Evolutionary conservation across 2,888 invertebrate species (phyloP).

Genomic region (Brachyopa scutellaris): DNA sequence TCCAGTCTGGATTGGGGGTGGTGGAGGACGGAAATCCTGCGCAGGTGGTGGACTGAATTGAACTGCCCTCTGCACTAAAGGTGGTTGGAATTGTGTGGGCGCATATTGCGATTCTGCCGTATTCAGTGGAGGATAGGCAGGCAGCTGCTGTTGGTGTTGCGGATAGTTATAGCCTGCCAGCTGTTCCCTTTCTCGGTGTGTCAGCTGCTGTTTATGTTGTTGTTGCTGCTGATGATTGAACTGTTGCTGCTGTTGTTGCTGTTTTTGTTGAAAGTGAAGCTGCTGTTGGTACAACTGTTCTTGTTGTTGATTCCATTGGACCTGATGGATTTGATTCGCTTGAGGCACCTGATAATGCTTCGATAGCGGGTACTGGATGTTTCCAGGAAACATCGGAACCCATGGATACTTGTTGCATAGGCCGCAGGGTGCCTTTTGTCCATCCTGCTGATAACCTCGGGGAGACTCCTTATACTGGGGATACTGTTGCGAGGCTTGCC

Average conservation of each 20-base stretch:
- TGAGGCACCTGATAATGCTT: conserved; percentile 60
- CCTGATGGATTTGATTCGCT: conserved; percentile 62
- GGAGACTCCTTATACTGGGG: conserved; percentile 66
- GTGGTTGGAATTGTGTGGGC: conserved; percentile 60
- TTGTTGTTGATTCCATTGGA: conserved; percentile 62
- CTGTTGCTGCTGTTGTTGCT: conserved; percentile 25
- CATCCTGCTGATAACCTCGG: conserved; percentile 74
- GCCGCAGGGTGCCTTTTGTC: conserved; percentile 86
- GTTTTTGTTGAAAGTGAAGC: conserved; percentile 32
- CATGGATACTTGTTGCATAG: conserved; percentile 91
- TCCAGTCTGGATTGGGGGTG: conserved; percentile 30
- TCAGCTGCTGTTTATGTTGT: conserved; percentile 24
- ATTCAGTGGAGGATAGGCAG: conserved; percentile 48
- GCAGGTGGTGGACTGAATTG: conserved; percentile 53
- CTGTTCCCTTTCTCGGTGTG: conserved; percentile 40
- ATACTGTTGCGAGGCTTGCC: conserved; percentile 71
- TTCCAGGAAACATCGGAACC: conserved; percentile 86
- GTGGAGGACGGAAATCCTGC: conserved; percentile 56
- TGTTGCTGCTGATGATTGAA: not conserved
- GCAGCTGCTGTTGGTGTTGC: conserved; percentile 61
- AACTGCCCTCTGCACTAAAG: conserved; percentile 65
- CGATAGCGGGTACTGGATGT: conserved; percentile 74
- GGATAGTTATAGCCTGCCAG: conserved; percentile 61
- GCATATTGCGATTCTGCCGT: conserved; percentile 35
- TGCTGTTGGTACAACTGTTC: conserved; percentile 33